Base-by-base conservation (phyloP, 2,113 vertebrate species). In the Tragelaphus buxtoni region DNA sequence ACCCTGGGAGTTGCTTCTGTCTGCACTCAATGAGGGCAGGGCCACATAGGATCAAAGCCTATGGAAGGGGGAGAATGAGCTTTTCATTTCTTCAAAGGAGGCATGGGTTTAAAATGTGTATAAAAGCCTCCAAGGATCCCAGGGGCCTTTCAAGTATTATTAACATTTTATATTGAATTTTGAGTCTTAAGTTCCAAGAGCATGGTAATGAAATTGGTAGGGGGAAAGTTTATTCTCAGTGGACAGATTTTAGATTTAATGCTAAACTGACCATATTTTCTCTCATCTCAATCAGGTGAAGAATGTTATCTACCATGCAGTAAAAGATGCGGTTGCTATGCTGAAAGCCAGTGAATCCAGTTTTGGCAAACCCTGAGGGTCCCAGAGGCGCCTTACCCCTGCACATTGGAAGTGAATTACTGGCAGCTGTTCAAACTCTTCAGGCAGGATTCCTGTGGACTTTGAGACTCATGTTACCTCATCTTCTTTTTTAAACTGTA, bases 271-370 rank as follows among this genome's bases (percentile, higher is more conserved):
- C 16, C 11, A 20, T 42, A 39, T 84, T 45, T 58, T 58, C 35
- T 82, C 14, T 55, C 12, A 0, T 53, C 20, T 18, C 58, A 7
- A 76, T 35, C 11, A 99, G 99, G 99, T 99, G 96, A 99, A 99
- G 98, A 99, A 99, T 96, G 99, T 99, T 39, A 99, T 99, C 69
- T 99, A 99, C 98, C 99, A 99, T 0, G 99, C 99, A 60, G 99
- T 99, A 65, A 99, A 99, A 95, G 99, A 99, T 53, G 99, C 99
- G 0, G 98, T 99, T 8, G 99, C 98, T 96, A 98, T 99, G 98
- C 98, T 99, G 94, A 98, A 98, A 97, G 98, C 99, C 5, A 98
- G 98, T 0, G 99, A 99, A 82, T 98, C 98, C 83, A 98, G 98
- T 95, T 98, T 98, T 63, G 94, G 98, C 97, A 98, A 98, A 98